Conservation (phyloP, 2,888 invertebrate genomes). For the Agriopis marginaria region DNA sequence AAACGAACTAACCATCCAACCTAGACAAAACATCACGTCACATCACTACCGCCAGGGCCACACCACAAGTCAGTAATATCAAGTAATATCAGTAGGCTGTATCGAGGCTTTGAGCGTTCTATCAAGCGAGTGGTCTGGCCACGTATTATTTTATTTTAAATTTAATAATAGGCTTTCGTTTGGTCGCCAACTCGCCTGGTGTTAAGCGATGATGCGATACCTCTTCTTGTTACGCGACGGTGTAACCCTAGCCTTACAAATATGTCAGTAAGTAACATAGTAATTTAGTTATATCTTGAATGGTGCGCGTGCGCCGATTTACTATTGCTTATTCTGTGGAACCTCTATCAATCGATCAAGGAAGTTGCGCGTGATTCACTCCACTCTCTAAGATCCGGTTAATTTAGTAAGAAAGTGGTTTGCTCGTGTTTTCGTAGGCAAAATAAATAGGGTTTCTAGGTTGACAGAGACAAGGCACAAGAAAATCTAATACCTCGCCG, state of each 20-base stretch:
- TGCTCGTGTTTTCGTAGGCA: no score
- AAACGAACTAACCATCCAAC: constrained; percentile 1
- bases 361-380: constrained; percentile 13
- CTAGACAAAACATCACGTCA: constrained; percentile 2
- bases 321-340: constrained; percentile 9
- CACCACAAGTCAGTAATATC: not conserved
- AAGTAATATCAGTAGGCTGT: no score
- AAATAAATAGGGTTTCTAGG: no score
- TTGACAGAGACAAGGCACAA: no score
- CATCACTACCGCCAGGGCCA: not conserved
- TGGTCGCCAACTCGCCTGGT: no score
- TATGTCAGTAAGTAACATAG: not conserved
- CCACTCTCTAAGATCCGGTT: constrained; percentile 15
- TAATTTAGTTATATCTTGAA: constrained; percentile 11
- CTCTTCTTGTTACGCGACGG: not conserved
- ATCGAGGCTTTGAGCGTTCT: not conserved
- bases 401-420: not conserved
- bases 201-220: no score
- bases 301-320: constrained; percentile 1
- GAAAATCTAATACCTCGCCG: no score
- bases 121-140: not conserved
- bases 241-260: not conserved
- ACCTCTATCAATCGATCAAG: constrained; percentile 7
- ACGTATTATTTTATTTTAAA: no score
- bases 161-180: no score